Base-by-base conservation (phyloP, 1,140 invertebrate genomes). In the Papilio dardanus region DNA sequence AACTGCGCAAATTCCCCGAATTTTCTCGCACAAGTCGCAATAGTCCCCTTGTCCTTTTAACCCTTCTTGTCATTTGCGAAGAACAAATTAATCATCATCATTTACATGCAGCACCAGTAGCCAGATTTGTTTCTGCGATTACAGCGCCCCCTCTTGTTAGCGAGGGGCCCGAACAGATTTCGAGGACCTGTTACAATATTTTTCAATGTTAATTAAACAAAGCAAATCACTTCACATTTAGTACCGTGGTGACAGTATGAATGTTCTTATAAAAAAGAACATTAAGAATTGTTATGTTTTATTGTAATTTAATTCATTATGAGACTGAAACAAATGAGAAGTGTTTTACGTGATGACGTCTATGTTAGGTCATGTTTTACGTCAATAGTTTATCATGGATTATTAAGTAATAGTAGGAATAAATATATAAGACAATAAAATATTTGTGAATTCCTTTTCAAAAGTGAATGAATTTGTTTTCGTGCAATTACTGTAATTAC, bases 81-180 rank as follows among this genome's bases (percentile, higher is more conserved):
- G 90, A 92, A 91, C 91, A 91, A 92, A 93, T 93, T 93, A 93
- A 93, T 93, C 91, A 93, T 91, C 89, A 92, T 93, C 91, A 92
- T 93, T 93, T 92, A 91, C 86, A 93, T 93, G 87, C 92, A 90
- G 90, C 79, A 84, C 86, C 83, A 87, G 88, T 90, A 86, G 88
- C 84, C 84, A 92, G 92, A 93, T 93, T 92, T 92, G 90, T 93
- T 92, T 89, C 90, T 88, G 67, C 90, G 92, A 93, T 93, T 93
- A 91, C 87, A 86, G 90, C 89, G 87, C 90, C 92, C 90, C 83
- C 81, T 77, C 84, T 88, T 87, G 88, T 91, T 91, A 91, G 82
- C 73, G 65, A 46, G 74, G 80, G 76, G 31, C 31, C 42, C 67
- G 86, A 87, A 84, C 88, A 88, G 86, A 89, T 87, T 87, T 84